Evolutionary conservation across 2,888 invertebrate genomes (phyloP).

Genomic region (Lingula anatina): DNA sequence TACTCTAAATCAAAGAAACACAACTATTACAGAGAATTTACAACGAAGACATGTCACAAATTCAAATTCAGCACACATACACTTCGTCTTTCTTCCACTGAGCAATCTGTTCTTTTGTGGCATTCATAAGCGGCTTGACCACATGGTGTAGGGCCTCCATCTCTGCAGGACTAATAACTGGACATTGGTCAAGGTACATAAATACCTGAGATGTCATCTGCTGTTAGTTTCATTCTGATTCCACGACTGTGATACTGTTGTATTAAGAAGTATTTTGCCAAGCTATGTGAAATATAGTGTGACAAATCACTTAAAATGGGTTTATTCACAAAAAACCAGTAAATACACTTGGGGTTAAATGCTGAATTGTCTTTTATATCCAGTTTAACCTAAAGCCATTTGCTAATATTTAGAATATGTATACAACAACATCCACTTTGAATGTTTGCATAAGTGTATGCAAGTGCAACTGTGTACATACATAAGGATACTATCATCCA

Average conservation of each 20-base stretch:
- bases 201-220: too few relatives aligned
- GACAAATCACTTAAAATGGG: too few relatives aligned
- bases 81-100: conserved; percentile 15
- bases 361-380: conserved; percentile 6
- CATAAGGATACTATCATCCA: conserved; percentile 29
- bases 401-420: too few relatives aligned
- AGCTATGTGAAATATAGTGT: too few relatives aligned
- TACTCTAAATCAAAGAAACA: neutral
- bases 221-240: too few relatives aligned
- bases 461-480: conserved; percentile 7
- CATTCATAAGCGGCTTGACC: conserved; percentile 17
- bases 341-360: neutral
- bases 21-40: neutral
- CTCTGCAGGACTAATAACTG: conserved; percentile 17
- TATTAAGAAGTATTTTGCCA: too few relatives aligned
- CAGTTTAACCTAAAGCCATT: too few relatives aligned
- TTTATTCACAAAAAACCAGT: too few relatives aligned
- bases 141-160: conserved; percentile 12
- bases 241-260: too few relatives aligned
- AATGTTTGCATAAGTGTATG: too few relatives aligned
- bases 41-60: neutral
- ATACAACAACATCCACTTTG: too few relatives aligned
- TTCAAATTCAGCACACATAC: conserved; percentile 9
- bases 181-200: too few relatives aligned
- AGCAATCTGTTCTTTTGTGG: conserved; percentile 9